Evolutionary conservation across 2,797 vertebrate species (phyloP).

Genomic region (Hozukius guyotensis): DNA sequence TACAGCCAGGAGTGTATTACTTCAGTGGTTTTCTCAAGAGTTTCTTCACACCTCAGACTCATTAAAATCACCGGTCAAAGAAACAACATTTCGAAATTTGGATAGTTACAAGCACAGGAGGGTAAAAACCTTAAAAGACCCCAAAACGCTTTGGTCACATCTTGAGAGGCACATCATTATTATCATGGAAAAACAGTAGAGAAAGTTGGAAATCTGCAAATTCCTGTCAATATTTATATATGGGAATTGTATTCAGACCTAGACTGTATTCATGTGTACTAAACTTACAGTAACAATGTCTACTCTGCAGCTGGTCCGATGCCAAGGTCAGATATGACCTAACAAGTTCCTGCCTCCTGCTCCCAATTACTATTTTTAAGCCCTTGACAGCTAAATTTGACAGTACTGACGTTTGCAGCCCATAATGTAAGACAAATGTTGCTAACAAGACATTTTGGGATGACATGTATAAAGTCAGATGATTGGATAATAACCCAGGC

Average conservation of each 20-base stretch:
- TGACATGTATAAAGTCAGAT: slow-evolving; percentile 60
- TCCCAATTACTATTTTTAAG: slow-evolving; percentile 73
- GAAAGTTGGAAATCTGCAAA: background rate
- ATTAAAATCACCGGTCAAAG: slow-evolving; percentile 64
- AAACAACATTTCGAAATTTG: slow-evolving; percentile 58
- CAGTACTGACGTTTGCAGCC: slow-evolving; percentile 63
- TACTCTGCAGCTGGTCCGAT: slow-evolving; percentile 23
- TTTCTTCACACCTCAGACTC: slow-evolving; percentile 55
- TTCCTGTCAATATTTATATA: slow-evolving; percentile 4
- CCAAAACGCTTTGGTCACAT: slow-evolving; percentile 28
- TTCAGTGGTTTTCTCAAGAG: slow-evolving; percentile 39
- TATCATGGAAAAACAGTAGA: slow-evolving; percentile 9
- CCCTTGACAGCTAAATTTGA: slow-evolving; percentile 74
- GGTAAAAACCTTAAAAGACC: slow-evolving; percentile 47
- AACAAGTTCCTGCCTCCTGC: slow-evolving; percentile 55
- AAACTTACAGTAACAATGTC: slow-evolving; percentile 27
- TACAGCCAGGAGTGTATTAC: slow-evolving; percentile 25
- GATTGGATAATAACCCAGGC: slow-evolving; percentile 70
- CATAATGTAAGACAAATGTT: slow-evolving; percentile 78
- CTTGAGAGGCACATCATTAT: slow-evolving; percentile 15
- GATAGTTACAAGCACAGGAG: slow-evolving; percentile 48
- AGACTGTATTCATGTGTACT: slow-evolving; percentile 7
- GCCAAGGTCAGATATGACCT: slow-evolving; percentile 41
- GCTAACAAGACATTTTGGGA: slow-evolving; percentile 70
- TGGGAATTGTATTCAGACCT: slow-evolving; percentile 1